Evolutionary conservation across 2,888 invertebrate species (phyloP).

Genomic region (Petrophora chlorosata): DNA sequence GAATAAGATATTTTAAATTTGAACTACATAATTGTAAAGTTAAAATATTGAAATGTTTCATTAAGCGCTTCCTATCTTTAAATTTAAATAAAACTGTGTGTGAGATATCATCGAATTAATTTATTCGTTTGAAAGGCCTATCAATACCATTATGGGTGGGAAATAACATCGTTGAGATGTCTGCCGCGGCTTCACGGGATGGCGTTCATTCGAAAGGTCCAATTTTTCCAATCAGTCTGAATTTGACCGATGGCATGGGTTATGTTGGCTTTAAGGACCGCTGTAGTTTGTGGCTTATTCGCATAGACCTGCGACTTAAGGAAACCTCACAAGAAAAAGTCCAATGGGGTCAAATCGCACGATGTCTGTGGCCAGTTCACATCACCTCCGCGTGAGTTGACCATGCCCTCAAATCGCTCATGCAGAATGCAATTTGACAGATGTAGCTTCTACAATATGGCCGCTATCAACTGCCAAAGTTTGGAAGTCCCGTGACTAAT

Average conservation of each 20-base stretch:
- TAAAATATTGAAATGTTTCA: too few relatives aligned
- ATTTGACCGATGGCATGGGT: not conserved
- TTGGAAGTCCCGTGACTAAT: too few relatives aligned
- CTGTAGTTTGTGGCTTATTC: too few relatives aligned
- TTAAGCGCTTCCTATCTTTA: too few relatives aligned
- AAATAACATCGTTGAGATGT: not conserved
- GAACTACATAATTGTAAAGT: too few relatives aligned
- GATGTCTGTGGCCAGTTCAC: slow-evolving; percentile 19
- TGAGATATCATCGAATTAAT: not conserved
- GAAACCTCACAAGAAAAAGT: slow-evolving; percentile 11
- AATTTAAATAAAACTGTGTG: not conserved
- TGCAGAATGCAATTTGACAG: slow-evolving; percentile 3
- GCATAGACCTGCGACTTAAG: too few relatives aligned
- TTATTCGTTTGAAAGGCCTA: not conserved
- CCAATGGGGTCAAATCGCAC: slow-evolving; percentile 5
- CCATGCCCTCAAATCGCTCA: slow-evolving; percentile 22
- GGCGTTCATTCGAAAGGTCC: not conserved
- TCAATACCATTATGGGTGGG: not conserved
- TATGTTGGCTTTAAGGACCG: too few relatives aligned
- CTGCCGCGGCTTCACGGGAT: too few relatives aligned
- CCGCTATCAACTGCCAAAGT: too few relatives aligned
- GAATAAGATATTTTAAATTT: too few relatives aligned
- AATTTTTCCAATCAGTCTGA: not conserved
- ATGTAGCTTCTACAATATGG: too few relatives aligned
- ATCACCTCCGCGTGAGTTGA: slow-evolving; percentile 21